phyloP scores from a whole-genome alignment of 2,888 invertebrate species.

The Sipha maydis region DNA sequence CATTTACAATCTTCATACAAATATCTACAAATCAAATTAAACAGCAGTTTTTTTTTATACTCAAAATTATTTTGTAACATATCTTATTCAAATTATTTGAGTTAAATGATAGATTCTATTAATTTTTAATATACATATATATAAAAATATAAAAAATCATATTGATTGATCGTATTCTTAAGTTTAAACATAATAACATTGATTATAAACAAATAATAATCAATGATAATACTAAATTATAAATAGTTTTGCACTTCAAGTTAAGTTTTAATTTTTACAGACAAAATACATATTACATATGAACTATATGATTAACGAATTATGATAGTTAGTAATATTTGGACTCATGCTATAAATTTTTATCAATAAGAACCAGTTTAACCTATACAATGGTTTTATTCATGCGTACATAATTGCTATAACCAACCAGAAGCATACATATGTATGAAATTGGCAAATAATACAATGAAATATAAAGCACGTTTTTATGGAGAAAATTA shows the following conservation, averaged over 20 bases:
- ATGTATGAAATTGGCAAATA: neutral
- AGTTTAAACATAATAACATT: too few relatives aligned
- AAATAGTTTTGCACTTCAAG: neutral
- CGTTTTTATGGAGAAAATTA: neutral
- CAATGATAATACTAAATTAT: neutral
- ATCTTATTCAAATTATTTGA: too few relatives aligned
- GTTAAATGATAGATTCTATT: too few relatives aligned
- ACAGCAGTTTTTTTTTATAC: too few relatives aligned
- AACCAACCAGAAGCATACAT: conserved; percentile 40
- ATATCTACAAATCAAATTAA: too few relatives aligned
- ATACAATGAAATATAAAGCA: neutral
- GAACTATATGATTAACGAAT: neutral
- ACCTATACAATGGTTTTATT: neutral
- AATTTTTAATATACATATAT: too few relatives aligned
- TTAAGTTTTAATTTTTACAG: too few relatives aligned
- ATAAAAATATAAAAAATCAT: too few relatives aligned
- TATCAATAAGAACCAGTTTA: conserved; percentile 15
- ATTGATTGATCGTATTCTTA: too few relatives aligned
- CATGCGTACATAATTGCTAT: conserved; percentile 31
- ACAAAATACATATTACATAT: neutral
- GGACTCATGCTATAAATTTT: conserved; percentile 30
- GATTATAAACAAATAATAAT: too few relatives aligned
- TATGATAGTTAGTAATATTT: neutral
- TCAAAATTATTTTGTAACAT: too few relatives aligned
- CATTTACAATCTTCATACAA: too few relatives aligned